Percentiles rank a stretch among this genome's conserved stretches.
Evolutionary conservation across 2,888 invertebrate genomes (phyloP).

Genomic region (Autographa pulchrina): DNA sequence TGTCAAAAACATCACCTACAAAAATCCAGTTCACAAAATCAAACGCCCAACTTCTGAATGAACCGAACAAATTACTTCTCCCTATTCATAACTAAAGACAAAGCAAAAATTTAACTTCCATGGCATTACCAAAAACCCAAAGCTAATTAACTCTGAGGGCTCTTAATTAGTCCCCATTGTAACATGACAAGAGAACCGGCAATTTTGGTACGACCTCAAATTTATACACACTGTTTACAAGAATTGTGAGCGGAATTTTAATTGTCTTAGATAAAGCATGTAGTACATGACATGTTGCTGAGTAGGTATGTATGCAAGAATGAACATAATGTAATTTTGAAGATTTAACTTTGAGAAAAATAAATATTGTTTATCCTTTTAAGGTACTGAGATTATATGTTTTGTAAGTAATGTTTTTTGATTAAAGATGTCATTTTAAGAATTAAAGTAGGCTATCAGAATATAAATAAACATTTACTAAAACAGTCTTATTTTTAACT

Average conservation of each 20-base stretch:
- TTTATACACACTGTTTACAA: slow-evolving; percentile 69
- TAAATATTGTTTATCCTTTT: too few relatives aligned
- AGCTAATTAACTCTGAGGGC: slow-evolving; percentile 83
- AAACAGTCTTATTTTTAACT: too few relatives aligned
- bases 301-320: too few relatives aligned
- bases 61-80: slow-evolving; percentile 60
- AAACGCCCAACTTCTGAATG: slow-evolving; percentile 21
- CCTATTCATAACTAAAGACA: slow-evolving; percentile 70
- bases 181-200: slow-evolving; percentile 83
- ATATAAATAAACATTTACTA: too few relatives aligned
- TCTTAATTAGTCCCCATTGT: slow-evolving; percentile 88
- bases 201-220: slow-evolving; percentile 76
- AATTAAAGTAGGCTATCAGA: too few relatives aligned
- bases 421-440: too few relatives aligned
- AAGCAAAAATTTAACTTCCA: slow-evolving; percentile 73
- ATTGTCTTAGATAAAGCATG: neutral
- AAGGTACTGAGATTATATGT: too few relatives aligned
- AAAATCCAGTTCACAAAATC: slow-evolving; percentile 22
- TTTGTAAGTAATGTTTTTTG: too few relatives aligned
- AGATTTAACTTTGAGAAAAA: too few relatives aligned
- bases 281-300: too few relatives aligned
- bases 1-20: neutral
- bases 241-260: slow-evolving; percentile 15
- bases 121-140: slow-evolving; percentile 77
- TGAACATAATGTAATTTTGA: too few relatives aligned